Percentiles rank a stretch among this genome's conserved stretches.
Conservation (phyloP, 1,140 invertebrate species). For the Mesaphorura yosii region DNA sequence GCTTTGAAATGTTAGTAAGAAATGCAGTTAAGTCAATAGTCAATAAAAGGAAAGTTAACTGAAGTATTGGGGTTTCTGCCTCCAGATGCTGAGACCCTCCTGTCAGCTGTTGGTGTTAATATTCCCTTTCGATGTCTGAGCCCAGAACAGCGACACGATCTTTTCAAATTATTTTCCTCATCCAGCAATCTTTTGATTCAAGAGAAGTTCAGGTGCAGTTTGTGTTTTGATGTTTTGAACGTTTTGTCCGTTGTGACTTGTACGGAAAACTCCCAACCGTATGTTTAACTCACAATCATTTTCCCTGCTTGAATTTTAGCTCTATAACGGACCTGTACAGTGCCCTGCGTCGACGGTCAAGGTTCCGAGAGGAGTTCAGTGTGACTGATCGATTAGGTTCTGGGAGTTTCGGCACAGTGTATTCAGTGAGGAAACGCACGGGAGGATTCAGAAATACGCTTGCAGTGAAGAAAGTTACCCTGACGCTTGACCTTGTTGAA, state of each 20-base stretch:
- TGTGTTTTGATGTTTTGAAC: neutral
- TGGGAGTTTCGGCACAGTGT: slow-evolving; percentile 25
- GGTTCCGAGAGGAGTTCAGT: slow-evolving; percentile 21
- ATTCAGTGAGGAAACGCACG: neutral
- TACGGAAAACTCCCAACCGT: neutral
- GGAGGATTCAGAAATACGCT: neutral
- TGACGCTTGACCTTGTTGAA: slow-evolving; percentile 12
- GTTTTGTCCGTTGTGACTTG: no score
- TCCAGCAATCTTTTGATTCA: slow-evolving; percentile 12
- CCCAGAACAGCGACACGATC: slow-evolving; percentile 3
- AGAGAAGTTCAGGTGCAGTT: slow-evolving; percentile 12
- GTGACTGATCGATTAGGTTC: slow-evolving; percentile 5
- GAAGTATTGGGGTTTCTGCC: neutral
- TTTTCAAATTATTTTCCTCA: slow-evolving; percentile 19
- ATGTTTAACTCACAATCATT: neutral
- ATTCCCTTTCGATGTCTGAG: slow-evolving; percentile 17
- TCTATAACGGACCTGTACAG: slow-evolving; percentile 24
- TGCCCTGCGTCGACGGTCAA: slow-evolving; percentile 15
- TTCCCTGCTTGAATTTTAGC: slow-evolving; percentile 10
- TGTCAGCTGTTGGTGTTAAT: slow-evolving; percentile 13
- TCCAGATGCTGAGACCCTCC: slow-evolving; percentile 19
- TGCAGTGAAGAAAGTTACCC: slow-evolving; percentile 24
- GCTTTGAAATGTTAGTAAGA: slow-evolving; percentile 20
- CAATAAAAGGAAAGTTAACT: neutral
- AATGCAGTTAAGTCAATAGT: neutral